Base-by-base conservation (phyloP, 2,888 invertebrate genomes). In the Eupithecia subfuscata region DNA sequence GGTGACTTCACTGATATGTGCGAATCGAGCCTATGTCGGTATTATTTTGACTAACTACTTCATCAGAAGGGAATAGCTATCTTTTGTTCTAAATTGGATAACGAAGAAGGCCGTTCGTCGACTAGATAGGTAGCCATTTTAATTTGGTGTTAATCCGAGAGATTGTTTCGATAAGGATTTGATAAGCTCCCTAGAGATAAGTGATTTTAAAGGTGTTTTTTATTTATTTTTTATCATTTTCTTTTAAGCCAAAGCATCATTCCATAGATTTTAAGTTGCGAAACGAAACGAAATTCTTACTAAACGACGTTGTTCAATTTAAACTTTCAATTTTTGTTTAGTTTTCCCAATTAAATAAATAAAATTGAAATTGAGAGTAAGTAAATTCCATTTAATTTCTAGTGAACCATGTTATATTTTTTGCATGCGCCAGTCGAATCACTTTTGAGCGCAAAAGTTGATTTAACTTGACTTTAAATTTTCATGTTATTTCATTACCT, bases 161-260 rank as follows among this genome's bases (percentile, higher is more conserved):
- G 69, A 65, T 9, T 52, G 71, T 52, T 69, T 25, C n/a, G 63
- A 65, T 69, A 74, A 71, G 37, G 22, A 60, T 43, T 67, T 40
- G 68, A 37, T 73, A 37, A 64, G 45, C 64, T 64, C 30, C 45
- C 64, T 78, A 79, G 78, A 63, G 22, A 34, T 80, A 79, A 75
- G 79, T 75, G 43, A 68, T 73, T 75, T 74, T 65, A n/a, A 69
- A 69, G 43, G 77, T 8, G 60, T 81, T 80, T 80, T 81, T 80
- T 79, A 81, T 82, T 84, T 87, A 85, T 88, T 86, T 86, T 86
- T 82, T 83, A 82, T 83, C 82, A 79, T 84, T 81, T 80, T 78
- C 63, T 84, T 86, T 71, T 88, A 90, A 85, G 92, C 93, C 93
- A 93, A 93, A 93, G 93, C 89, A 89, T 85, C 85, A 88, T 86